Evolutionary conservation across 2,113 vertebrate species (phyloP), one percentile per base, ranked within the genome.

Genomic region (Chionomys nivalis): DNA sequence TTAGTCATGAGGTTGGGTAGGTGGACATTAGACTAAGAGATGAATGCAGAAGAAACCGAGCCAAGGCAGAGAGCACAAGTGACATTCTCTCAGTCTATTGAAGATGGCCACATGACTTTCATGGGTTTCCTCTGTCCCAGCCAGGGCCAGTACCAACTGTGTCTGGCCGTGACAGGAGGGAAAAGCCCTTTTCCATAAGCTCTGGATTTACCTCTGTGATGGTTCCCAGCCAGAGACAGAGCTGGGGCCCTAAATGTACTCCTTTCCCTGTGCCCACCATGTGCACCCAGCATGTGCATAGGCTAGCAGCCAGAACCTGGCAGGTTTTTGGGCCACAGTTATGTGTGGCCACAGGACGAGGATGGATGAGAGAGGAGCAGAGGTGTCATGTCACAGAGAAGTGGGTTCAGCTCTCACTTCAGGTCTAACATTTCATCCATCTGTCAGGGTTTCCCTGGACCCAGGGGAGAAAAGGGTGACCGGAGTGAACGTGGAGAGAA

Each of bases 401-500:
- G 7, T 31, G 44, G 3, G 6, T 5, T 23, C 44, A 4, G 7
- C 3, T 42, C 88, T 17, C 14, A 28, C 3, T 2, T 83, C 16
- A 6, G 14, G 23, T 36, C 86, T 93, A 95, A 97, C 95, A 28
- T 86, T 77, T n/a, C 36, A 55, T 95, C 70, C n/a, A 87, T 17
- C 52, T 63, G 61, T 44, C 96, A 99, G 99, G 99, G 99, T 97
- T 99, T 99, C 95, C 99, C 99, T 8, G 99, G 99, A 31, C 96
- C 99, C 87, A 98, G 98, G 98, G 99, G 99, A 96, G 99, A 99
- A n/a, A 99, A 99, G 89, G 99, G 99, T 36, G 99, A 99, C 93
- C 98, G 98, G 70, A 99, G 99, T 5, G 99, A 99, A 68, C 99
- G 98, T 97, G 99, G 99, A 73, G 99, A 99, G 61, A 99, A 99